Evolutionary conservation across 2,888 invertebrate species (phyloP), one percentile per base, ranked within the genome.

Genomic region (Dichetophora obliterata): DNA sequence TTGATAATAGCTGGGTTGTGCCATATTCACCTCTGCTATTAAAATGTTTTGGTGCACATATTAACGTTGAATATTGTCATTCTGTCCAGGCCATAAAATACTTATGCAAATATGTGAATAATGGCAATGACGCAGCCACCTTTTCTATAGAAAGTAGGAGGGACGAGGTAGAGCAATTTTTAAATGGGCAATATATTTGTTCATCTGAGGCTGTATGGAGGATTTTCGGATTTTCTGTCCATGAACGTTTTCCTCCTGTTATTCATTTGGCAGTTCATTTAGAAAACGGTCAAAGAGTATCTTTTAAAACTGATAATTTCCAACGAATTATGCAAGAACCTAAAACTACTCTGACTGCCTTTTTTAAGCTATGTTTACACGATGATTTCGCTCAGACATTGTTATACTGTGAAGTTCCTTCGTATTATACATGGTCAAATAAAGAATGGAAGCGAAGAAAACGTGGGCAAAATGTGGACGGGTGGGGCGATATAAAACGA

Each of bases 141-240:
- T 31, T 31, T 31, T 31, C 31, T 4, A 31, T 31, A 31, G 31
- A 31, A 31, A 31, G 5, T 31, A 5, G 31, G 5, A 31, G 31
- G 31, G 31, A 31, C 5, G 31, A 31, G 5, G 31, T 31, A 5
- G 4, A 31, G 5, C 31, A 31, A 31, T 31, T 4, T 4, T 31
- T 31, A 5, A 54, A 54, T 54, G 19, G 54, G 1, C 54, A n/a
- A 19, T 54, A 54, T 54, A 19, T n/a, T n/a, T n/a, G 54, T 54
- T 54, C n/a, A n/a, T n/a, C 54, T 54, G 54, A 54, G 54, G 54
- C 54, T 19, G 54, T 54, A n/a, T 54, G n/a, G 19, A 54, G 54
- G 54, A 5, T 54, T 11, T 37, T 37, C 8, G 37, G 5, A 9
- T 37, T 37, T 37, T 37, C 54, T 11, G 19, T 54, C 6, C 54